Percentiles rank a stretch among this genome's conserved stretches.
Evolutionary conservation across 2,888 invertebrate species (phyloP).

Genomic region (Magallana nippona): DNA sequence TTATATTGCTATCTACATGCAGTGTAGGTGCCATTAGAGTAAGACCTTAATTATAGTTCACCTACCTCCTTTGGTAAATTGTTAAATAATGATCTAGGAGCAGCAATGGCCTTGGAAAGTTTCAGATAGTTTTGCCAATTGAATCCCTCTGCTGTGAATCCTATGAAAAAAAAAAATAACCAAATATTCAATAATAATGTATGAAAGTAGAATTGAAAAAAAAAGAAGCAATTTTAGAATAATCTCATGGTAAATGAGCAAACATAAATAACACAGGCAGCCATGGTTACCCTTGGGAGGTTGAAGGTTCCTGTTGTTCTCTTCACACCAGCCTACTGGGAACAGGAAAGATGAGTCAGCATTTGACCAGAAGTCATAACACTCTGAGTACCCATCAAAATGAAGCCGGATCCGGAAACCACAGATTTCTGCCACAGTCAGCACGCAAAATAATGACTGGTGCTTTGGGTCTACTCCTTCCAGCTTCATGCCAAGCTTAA

Average conservation of each 20-base stretch:
- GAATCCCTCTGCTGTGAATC: conserved; percentile 82
- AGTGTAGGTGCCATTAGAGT: no score
- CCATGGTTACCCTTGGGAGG: conserved; percentile 87
- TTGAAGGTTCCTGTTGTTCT: conserved; percentile 88
- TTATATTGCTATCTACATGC: no score
- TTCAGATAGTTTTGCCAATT: conserved; percentile 92
- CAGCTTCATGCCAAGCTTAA: conserved; percentile 89
- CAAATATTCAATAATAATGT: no score
- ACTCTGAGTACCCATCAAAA: conserved; percentile 94
- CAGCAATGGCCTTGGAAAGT: conserved; percentile 87
- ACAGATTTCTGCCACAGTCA: conserved; percentile 87
- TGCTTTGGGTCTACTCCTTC: conserved; percentile 97
- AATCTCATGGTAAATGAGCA: no score
- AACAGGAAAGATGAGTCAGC: conserved; percentile 95
- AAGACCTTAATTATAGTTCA: background rate
- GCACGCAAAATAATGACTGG: conserved; percentile 92
- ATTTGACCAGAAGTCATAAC: conserved; percentile 96
- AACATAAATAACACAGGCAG: background rate
- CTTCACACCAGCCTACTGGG: conserved; percentile 95
- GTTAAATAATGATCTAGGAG: conserved; percentile 85
- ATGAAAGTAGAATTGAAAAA: no score
- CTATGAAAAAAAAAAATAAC: conserved; percentile 58
- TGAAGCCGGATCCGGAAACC: conserved; percentile 92
- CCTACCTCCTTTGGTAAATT: conserved; percentile 65
- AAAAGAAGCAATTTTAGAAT: no score